These are phyloP conservation scores for Myocastor coypus DNA, from an alignment of 2,113 vertebrate species.

Conservation along the genomic window DNA sequence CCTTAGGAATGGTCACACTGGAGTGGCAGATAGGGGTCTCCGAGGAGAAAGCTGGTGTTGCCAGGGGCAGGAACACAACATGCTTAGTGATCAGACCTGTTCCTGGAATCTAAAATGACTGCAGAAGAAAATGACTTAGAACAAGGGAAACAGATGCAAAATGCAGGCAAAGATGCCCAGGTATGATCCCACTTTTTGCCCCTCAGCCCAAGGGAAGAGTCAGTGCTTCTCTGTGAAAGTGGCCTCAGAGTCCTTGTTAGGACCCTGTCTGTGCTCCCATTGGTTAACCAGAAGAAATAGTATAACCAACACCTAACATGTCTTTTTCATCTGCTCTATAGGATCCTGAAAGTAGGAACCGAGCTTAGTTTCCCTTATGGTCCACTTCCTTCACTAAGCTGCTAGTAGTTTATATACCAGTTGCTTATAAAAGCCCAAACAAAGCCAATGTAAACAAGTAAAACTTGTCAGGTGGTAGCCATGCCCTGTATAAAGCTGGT, in stretches of 20 bases:
- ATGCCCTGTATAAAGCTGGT: background rate
- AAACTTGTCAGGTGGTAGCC: background rate
- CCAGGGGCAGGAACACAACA: background rate
- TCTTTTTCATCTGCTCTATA: background rate
- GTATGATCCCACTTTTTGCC: background rate
- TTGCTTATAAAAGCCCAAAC: background rate
- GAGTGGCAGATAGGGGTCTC: background rate
- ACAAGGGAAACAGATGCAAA: background rate
- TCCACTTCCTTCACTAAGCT: background rate
- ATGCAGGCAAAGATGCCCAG: background rate
- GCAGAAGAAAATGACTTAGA: background rate
- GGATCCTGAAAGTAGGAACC: constrained; percentile 5
- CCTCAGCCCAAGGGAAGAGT: background rate
- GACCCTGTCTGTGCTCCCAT: background rate
- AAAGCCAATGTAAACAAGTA: background rate
- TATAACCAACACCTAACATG: background rate
- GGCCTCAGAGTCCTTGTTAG: background rate
- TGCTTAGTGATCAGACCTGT: background rate
- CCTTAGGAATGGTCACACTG: background rate
- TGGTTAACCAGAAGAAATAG: background rate
- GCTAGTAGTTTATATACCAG: background rate
- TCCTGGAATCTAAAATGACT: background rate
- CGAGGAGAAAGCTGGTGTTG: background rate
- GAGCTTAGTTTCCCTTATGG: background rate
- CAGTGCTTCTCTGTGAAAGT: background rate